Base-by-base conservation (phyloP, 2,888 invertebrate genomes). In the Dendrolimus houi region DNA sequence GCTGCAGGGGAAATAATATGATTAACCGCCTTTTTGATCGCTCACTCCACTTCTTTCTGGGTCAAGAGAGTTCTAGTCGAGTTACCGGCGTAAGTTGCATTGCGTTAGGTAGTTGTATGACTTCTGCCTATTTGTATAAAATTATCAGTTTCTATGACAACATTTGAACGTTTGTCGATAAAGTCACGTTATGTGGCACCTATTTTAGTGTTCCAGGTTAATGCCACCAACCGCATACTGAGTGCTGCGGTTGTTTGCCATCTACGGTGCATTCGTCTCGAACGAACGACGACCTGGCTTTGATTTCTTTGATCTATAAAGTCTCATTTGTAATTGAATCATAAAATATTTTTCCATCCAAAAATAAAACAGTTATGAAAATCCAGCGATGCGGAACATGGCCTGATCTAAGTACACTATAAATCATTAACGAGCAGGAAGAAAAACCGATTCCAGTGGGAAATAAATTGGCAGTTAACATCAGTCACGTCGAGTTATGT, bases 261-360 rank as follows among this genome's bases (percentile, higher is more conserved):
- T 78, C 75, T 75, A 73, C 72, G 71, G 75, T 70, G 75, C 78
- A 75, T 71, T 80, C 77, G 77, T 75, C 76, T 79, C 66, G 76
- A 82, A 79, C 79, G 80, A 70, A 67, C 76, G 64, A 72, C 75
- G 77, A 79, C 77, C 77, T 69, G 65, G 59, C 63, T 65, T 70
- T 75, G 9, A 47, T 47, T 47, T 47, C 47, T 47, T 47, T 7
- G 12, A 47, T 12, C 47, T 47, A 47, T 47, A 47, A 47, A 47
- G 12, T 47, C 47, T 47, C 9, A 47, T 10, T 47, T 47, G 47
- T 12, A 47, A 47, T 47, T 10, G 9, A 12, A 9, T 10, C 9
- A 10, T 9, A 12, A 47, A 10, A 10, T 47, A 10, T 47, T 47
- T 12, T 10, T 12, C 47, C 47, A 47, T 10, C 47, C 47, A 12